Base-by-base conservation (phyloP, 2,113 vertebrate species). In the Mohoua ochrocephala region DNA sequence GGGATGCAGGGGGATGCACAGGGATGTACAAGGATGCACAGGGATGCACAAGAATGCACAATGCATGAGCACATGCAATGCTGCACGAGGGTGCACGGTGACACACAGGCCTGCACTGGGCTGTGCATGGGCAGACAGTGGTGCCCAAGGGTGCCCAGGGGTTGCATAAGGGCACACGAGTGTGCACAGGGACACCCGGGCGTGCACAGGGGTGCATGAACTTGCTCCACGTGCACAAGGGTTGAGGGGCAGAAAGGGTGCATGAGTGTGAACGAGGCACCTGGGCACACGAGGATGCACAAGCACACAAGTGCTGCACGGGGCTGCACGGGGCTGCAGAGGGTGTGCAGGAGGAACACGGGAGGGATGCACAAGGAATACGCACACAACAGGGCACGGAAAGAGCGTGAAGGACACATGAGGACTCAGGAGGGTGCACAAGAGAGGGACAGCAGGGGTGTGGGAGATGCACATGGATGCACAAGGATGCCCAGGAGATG, bases 181-280 rank as follows among this genome's bases (percentile, higher is more conserved):
- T 2, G 59, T 10, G 37, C 59, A 52, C 60, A 65, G 39, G 45
- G 76, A 49, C 49, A 69, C 21, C 30, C 5, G 2, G 8, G 28
- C 3, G 2, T 23, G 49, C 52, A n/a, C 2, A 4, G 7, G 39
- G 13, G 35, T 21, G 26, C 71, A 35, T 0, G 1, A 12, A 20
- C 9, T 35, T 33, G 49, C 33, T 35, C 49, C 50, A 45, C 3
- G 2, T 45, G 78, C 52, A 68, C 42, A 14, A 10, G n/a, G 52
- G 42, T 1, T 10, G 42, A 33, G 77, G n/a, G 31, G 52, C 78
- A 67, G 41, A 56, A 24, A 39, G 60, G 76, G 60, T 79, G 44
- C 64, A n/a, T 9, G 3, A 3, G 53, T 17, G 64, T 49, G 42
- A 39, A 49, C 0, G 3, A 67, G 27, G 77, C 50, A 16, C 22